A percentile compares a stretch with the other conserved stretches of the same genome.
Conservation (phyloP, 2,113 vertebrate species). For the Melanostigma gelatinosum region DNA sequence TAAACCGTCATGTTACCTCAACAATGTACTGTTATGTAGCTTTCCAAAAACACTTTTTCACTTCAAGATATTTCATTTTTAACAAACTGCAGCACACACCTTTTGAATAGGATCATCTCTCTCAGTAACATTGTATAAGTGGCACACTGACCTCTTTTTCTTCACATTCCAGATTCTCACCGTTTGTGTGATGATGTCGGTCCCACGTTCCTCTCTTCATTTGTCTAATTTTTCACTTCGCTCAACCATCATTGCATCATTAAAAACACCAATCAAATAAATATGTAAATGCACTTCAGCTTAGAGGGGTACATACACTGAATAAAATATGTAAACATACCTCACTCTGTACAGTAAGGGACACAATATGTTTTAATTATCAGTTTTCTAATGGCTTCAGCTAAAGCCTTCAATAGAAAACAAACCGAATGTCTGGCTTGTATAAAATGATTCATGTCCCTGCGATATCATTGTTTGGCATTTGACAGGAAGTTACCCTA, state of each 20-base stretch:
- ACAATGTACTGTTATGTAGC: background rate
- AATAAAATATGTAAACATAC: background rate
- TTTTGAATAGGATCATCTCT: background rate
- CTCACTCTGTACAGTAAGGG: background rate
- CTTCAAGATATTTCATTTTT: background rate
- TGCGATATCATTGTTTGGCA: background rate
- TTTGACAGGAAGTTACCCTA: background rate
- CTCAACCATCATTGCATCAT: background rate
- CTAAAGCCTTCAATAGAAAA: background rate
- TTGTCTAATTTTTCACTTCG: background rate
- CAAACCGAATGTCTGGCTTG: background rate
- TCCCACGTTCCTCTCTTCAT: background rate
- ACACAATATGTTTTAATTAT: background rate
- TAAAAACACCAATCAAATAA: conserved; percentile 4
- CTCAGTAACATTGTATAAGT: background rate
- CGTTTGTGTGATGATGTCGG: background rate
- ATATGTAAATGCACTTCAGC: background rate
- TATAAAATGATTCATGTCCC: background rate
- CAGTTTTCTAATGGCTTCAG: background rate
- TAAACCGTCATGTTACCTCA: background rate
- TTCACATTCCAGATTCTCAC: background rate
- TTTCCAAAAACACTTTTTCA: too few relatives aligned
- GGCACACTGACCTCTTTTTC: conserved; percentile 2
- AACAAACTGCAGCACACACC: background rate
- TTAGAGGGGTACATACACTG: background rate